phyloP scores from a whole-genome alignment of 2,113 vertebrate genomes.

The Leucopternis melanops region DNA sequence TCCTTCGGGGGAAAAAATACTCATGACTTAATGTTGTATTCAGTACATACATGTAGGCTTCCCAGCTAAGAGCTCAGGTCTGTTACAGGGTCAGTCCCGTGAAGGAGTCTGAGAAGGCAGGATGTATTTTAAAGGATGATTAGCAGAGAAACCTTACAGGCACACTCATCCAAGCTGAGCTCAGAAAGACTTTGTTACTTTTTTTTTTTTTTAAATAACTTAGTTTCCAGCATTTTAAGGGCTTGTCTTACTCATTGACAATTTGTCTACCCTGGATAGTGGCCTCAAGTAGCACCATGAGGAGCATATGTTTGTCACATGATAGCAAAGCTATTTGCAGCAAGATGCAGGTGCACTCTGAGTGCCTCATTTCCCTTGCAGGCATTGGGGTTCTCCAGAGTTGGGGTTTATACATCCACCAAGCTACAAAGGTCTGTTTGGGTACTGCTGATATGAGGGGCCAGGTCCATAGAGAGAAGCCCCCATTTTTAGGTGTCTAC shows the following conservation, averaged over 20 bases:
- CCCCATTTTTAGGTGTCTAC: too few species aligned
- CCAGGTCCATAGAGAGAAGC: not conserved
- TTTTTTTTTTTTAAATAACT: not conserved
- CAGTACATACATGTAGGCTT: not conserved
- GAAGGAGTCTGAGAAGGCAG: not conserved
- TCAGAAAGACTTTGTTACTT: not conserved
- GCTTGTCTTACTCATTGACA: not conserved
- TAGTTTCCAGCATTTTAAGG: not conserved
- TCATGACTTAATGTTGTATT: not conserved
- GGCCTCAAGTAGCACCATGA: not conserved
- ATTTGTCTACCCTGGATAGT: not conserved
- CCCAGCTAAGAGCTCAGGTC: not conserved
- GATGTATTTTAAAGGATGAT: fast-evolving
- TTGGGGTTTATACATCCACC: not conserved
- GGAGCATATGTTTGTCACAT: fast-evolving
- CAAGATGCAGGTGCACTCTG: not conserved
- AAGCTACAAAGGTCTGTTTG: not conserved
- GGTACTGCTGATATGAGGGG: not conserved
- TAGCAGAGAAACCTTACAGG: not conserved
- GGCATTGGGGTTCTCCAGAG: not conserved
- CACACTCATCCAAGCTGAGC: not conserved
- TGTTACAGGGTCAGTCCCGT: not conserved
- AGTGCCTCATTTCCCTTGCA: not conserved
- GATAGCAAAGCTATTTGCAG: not conserved
- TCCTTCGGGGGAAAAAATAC: not conserved